These are phyloP conservation scores for Grus americana DNA, from an alignment of 2,113 vertebrate species.

Conservation along the genomic window DNA sequence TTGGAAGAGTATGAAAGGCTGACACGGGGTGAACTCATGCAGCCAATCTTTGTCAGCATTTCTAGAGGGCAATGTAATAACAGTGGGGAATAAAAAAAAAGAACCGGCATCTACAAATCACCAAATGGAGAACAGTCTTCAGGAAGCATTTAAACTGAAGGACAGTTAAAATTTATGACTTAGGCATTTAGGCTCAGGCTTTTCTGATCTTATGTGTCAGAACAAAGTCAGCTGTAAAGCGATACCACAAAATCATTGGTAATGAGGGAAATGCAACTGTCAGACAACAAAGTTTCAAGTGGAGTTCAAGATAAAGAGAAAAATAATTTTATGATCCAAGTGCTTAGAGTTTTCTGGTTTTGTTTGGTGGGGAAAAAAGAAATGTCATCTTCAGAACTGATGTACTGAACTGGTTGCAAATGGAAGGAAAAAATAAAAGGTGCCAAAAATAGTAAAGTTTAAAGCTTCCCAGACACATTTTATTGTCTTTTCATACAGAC, in stretches of 20 bases:
- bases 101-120: neutral
- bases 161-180: conserved; percentile 44
- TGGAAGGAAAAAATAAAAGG: neutral
- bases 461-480: neutral
- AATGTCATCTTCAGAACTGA: neutral
- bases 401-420: neutral
- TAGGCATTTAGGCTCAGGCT: conserved; percentile 1
- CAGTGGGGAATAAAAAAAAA: neutral
- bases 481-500: neutral
- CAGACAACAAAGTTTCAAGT: conserved; percentile 1
- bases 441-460: neutral
- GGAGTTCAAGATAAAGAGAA: neutral
- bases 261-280: neutral
- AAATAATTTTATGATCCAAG: neutral
- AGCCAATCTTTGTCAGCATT: conserved; percentile 51
- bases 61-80: conserved; percentile 48
- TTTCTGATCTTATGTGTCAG: conserved; percentile 48
- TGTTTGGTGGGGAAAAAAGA: neutral
- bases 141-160: conserved; percentile 52
- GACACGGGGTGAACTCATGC: conserved; percentile 14
- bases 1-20: conserved; percentile 31
- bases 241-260: neutral
- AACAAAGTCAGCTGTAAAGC: conserved; percentile 14
- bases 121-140: neutral
- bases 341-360: neutral